These are phyloP conservation scores for Aurelia sp. DNA, from an alignment of 30 jellyfish, hydroid and myxozoan genomes.

Conservation along the genomic window DNA sequence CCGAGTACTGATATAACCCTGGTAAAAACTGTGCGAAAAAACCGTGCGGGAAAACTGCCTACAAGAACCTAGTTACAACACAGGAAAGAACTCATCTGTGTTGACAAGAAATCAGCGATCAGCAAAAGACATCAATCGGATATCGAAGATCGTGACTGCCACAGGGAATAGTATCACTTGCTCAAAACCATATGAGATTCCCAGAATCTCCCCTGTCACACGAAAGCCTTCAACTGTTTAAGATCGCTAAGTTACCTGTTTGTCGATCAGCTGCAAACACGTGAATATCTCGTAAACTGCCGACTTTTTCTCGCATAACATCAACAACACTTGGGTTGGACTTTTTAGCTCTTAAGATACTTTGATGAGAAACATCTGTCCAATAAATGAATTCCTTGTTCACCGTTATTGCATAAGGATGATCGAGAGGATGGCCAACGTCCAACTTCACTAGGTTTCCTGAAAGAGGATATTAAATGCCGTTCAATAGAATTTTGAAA, in stretches of 20 bases:
- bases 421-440: conserved; percentile 27
- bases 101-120: too few species aligned
- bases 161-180: too few species aligned
- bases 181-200: too few species aligned
- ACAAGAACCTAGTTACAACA: too few species aligned
- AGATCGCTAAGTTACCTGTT: conserved; percentile 51
- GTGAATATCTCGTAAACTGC: conserved; percentile 89
- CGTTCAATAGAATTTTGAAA: too few species aligned
- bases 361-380: conserved; percentile 88
- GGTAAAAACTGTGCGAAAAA: too few species aligned
- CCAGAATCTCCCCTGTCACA: background rate
- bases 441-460: conserved; percentile 56
- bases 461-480: background rate
- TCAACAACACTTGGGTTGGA: conserved; percentile 23
- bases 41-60: too few species aligned
- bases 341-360: conserved; percentile 53
- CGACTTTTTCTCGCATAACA: conserved; percentile 28
- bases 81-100: too few species aligned
- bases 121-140: too few species aligned
- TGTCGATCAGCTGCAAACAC: conserved; percentile 80
- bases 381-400: conserved; percentile 77
- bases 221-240: background rate
- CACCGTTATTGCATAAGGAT: conserved; percentile 85
- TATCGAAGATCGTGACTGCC: too few species aligned
- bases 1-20: too few species aligned